Evolutionary conservation across 2,888 invertebrate genomes (phyloP), one percentile per base, ranked within the genome.

Genomic region (Exephanes ischioxanthus): DNA sequence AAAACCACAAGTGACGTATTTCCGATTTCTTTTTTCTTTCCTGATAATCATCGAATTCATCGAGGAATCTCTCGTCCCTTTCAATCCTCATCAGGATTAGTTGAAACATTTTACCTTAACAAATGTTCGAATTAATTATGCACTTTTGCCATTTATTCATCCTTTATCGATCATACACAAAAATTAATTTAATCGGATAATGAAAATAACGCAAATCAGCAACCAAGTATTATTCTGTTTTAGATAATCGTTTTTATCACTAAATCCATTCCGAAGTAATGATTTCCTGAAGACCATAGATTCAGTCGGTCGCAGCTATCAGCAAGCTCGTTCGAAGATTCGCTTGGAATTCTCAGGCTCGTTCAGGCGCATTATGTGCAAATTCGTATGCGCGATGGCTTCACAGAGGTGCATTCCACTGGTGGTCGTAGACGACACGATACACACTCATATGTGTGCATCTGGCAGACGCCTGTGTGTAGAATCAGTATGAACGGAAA

Each of bases 331-430:
- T 81, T 73, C 80, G 33, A 83, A 84, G 30, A 80, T 83, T 73
- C 75, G 77, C 81, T 83, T 84, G 85, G 83, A 87, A 89, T 89
- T 88, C 86, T 66, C 87, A 81, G 81, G 86, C 86, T 81, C 83
- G 86, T 82, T 88, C 80, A 26, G 33, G 80, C 84, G 82, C 85
- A 92, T 91, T 91, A 89, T 90, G 89, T 89, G 89, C 84, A 91
- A 90, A 91, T 92, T 89, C 83, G 63, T 78, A 86, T 81, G 70
- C 79, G 75, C 72, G 72, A 68, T 33, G 67, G 75, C 78, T 63
- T 80, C 51, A 70, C 51, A 70, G 79, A 55, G 30, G 51, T 80
- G 68, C 37, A 78, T 48, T 61, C 68, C 68, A 11, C 48, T n/a
- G 11, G 3, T 37, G 67, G 14, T 55, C 22, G 61, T 71, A 58